Evolutionary conservation across 2,113 vertebrate genomes (phyloP).

Genomic region (human (Homo sapiens)): DNA sequence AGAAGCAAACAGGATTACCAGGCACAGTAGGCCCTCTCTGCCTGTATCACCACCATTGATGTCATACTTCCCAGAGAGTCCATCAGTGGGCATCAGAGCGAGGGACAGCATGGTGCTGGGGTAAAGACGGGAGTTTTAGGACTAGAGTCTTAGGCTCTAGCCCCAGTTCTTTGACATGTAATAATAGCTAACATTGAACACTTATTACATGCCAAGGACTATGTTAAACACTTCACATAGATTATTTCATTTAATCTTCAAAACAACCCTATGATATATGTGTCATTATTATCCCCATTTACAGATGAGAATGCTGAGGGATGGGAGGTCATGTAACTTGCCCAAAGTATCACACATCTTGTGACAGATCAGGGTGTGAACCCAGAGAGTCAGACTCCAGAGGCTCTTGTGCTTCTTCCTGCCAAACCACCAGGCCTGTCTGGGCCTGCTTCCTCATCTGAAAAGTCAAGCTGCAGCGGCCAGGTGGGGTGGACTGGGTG

Average conservation of each 20-base stretch:
- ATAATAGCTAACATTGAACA: background rate
- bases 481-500: accelerated
- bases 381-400: background rate
- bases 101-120: background rate
- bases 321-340: background rate
- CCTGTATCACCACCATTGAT: background rate
- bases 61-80: background rate
- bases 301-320: background rate
- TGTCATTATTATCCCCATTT: background rate
- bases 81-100: background rate
- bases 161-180: background rate
- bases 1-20: background rate
- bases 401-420: background rate
- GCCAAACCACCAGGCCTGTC: background rate
- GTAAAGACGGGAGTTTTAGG: background rate
- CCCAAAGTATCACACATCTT: background rate
- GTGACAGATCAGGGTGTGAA: background rate
- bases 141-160: background rate
- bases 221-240: background rate
- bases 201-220: background rate
- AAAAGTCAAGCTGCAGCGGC: background rate
- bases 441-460: background rate
- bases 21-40: background rate
- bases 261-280: accelerated
- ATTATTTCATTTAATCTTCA: background rate